Evolutionary conservation across 1,140 invertebrate genomes (phyloP), one percentile per base, ranked within the genome.

Genomic region (Mycetomoellerius zeteki): DNA sequence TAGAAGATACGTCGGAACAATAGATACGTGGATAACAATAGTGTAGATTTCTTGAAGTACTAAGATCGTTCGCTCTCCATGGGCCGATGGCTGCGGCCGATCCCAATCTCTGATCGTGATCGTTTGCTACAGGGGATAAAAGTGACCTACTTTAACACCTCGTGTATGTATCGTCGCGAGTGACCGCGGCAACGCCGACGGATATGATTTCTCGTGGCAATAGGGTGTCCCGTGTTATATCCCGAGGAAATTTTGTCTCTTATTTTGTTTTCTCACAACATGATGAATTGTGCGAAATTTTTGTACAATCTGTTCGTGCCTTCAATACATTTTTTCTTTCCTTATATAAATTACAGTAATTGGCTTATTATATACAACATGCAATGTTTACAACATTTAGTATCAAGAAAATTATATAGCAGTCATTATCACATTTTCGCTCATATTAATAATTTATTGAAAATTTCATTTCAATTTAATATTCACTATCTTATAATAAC

Each of bases 111-210:
- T 16, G 78, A 90, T 90, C 88, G 82, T n/a, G 85, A 90, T 90
- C 89, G 86, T 64, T 90, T 85, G 90, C 90, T 91, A 91, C 89
- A 64, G 90, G 90, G 90, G 86, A 89, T 91, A 91, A 91, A 91
- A 90, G 90, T 88, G 90, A 90, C 90, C 90, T 82, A 91, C 72
- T 91, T 91, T 24, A 64, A 75, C 54, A 60, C 4, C 37, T 73
- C 80, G 33, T 19, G 50, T 27, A n/a, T 30, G 64, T 71, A 81
- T 80, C 78, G 27, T 82, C 76, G 47, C 73, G 54, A 76, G 33
- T 14, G 58, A 7, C 60, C 60, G 43, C 52, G 67, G 69, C 80
- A 62, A 60, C 69, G 80, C 80, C 80, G 69, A 84, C 54, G 80
- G 80, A 60, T 60, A 75, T 75, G 54, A 84, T 84, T 84, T 84